Base-by-base conservation (phyloP, 2,888 invertebrate species). In the Bhutanitis thaidina region DNA sequence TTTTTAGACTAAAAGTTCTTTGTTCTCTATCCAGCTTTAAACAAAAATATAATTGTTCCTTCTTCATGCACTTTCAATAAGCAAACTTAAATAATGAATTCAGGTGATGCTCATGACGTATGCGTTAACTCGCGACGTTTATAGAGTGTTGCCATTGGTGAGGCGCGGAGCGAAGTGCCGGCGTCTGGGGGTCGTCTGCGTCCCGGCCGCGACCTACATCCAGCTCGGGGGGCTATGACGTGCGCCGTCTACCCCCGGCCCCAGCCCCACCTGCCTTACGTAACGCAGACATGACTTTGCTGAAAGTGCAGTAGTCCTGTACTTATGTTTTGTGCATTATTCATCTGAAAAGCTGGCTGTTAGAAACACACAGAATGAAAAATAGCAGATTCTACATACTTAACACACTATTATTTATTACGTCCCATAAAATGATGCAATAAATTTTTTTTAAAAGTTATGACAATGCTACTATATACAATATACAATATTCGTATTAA, bases 111-210 rank as follows among this genome's bases (percentile, higher is more conserved):
- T 44, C 25, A 13, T 27, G 16, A 14, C 32, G n/a, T 46, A 9
- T 20, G 30, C 13, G 30, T 15, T 14, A 25, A 43, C 14, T 9
- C 16, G 16, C 14, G 20, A 20, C 15, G 43, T 16, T 12, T 25
- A 10, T 15, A 9, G n/a, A n/a, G 47, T 43, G 40, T 37, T 27
- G 34, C 15, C 34, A 52, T 60, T 57, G 56, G 57, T 64, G 67
- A 68, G 67, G 62, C 65, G 37, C 38, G 50, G 35, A 65, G 74
- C 68, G 69, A 70, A 74, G 71, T 73, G 75, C 67, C 69, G 73
- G 70, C 77, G 84, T 87, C 88, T 89, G 74, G 80, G 86, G 85
- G 81, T 83, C 80, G 87, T 88, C 86, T 88, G 80, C 80, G 77
- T 59, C 79, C 76, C 74, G 75, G 78, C 77, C 77, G 73, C 86